Base-by-base conservation (phyloP, 2,888 invertebrate species). In the Pristionchus maxplancki region DNA sequence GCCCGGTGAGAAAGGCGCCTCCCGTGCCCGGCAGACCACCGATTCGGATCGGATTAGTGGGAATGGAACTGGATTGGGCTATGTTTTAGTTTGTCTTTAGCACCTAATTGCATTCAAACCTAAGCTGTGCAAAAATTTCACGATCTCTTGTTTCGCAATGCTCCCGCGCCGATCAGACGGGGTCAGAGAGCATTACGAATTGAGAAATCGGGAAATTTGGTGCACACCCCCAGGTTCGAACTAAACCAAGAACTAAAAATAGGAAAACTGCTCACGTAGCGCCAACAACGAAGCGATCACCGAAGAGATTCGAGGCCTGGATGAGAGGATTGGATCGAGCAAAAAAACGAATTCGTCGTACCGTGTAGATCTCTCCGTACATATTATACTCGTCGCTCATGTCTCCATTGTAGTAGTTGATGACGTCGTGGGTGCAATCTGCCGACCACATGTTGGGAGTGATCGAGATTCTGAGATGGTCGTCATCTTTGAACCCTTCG, bases 1-100 rank as follows among this genome's bases (percentile, higher is more conserved):
- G 89, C 15, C 90, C 89, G n/a, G 90, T 89, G n/a, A 90, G 78
- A 53, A 90, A 91, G 28, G 90, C 90, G 40, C 92, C 92, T 11
- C 71, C 71, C 15, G 9, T 28, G 31, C 37, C 37, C 0, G 44
- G 31, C 13, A 71, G 20, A 34, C 50, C 48, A 24, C 86, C 86
- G 34, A 87, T 34, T 3, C 86, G 44, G 15, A 87, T 71, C 0
- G 86, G 86, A 2, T 24, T 24, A 31, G 74, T 74, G 74, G 74
- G 37, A 24, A 74, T 74, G 24, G 24, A 24, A 74, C 37, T 40
- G 40, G 28, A 58, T n/a, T n/a, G n/a, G n/a, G n/a, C n/a, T n/a
- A n/a, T n/a, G n/a, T n/a, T n/a, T n/a, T n/a, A n/a, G n/a, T n/a
- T n/a, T n/a, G n/a, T n/a, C n/a, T n/a, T n/a, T n/a, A n/a, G n/a